A percentile compares a stretch with the other conserved stretches of the same genome.
Evolutionary conservation across 2,888 invertebrate genomes (phyloP).

Genomic region (Drosophila putrida): DNA sequence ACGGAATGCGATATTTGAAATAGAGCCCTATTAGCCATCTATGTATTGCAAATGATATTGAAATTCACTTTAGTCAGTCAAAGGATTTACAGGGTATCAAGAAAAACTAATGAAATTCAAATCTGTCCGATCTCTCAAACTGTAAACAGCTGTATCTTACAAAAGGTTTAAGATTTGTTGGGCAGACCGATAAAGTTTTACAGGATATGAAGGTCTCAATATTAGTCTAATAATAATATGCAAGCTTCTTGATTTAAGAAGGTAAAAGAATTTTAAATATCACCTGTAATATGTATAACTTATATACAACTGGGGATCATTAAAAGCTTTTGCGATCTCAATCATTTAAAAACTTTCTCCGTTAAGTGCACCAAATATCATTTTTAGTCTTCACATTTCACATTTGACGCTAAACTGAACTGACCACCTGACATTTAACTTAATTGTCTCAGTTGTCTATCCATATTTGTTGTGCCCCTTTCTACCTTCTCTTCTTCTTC

Average conservation of each 20-base stretch:
- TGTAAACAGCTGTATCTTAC: too few species aligned
- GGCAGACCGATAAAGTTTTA: too few species aligned
- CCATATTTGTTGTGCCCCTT: background rate
- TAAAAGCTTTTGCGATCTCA: slow-evolving; percentile 4
- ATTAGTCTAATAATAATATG: too few species aligned
- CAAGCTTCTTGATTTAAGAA: too few species aligned
- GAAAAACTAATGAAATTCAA: too few species aligned
- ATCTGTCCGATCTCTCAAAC: too few species aligned
- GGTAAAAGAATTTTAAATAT: too few species aligned
- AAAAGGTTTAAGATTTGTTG: too few species aligned
- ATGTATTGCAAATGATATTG: slow-evolving; percentile 7
- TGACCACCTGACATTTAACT: slow-evolving; percentile 47
- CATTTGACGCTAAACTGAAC: slow-evolving; percentile 20
- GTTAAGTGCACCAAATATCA: slow-evolving; percentile 2
- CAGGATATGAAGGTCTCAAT: too few species aligned
- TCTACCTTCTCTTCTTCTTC: background rate
- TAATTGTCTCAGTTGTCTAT: slow-evolving; percentile 23
- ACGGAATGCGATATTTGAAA: slow-evolving; percentile 18
- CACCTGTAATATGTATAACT: background rate
- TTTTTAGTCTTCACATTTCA: background rate
- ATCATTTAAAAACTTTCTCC: slow-evolving; percentile 8
- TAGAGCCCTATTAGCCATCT: slow-evolving; percentile 5
- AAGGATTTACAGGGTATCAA: slow-evolving; percentile 1
- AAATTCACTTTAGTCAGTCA: slow-evolving; percentile 4
- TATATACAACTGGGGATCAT: background rate